Evolutionary conservation across 2,888 invertebrate species (phyloP).

Genomic region (Tribolium freemani): DNA sequence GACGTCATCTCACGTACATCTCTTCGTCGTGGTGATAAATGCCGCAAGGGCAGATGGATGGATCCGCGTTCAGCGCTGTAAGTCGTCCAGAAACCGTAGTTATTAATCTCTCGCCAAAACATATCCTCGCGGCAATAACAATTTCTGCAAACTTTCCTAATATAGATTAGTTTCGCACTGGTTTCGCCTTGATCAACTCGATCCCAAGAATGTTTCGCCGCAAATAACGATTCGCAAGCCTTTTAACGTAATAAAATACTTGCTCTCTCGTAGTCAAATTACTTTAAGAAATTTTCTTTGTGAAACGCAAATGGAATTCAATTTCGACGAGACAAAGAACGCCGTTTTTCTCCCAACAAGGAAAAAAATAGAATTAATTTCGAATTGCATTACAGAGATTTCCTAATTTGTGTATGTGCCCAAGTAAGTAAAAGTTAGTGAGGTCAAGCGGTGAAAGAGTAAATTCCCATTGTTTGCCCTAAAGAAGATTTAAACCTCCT

Average conservation of each 20-base stretch:
- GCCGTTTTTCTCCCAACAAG: constrained; percentile 1
- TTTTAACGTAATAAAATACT: constrained; percentile 53
- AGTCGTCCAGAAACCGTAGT: constrained; percentile 43
- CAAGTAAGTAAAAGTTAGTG: not conserved
- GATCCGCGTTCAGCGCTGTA: constrained; percentile 23
- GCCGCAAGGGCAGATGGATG: constrained; percentile 41
- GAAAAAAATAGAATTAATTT: constrained; percentile 3
- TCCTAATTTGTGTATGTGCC: not conserved
- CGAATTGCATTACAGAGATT: not conserved
- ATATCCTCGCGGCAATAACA: constrained; percentile 40
- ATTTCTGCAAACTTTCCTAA: constrained; percentile 42
- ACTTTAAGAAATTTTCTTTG: constrained; percentile 48
- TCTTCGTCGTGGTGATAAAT: constrained; percentile 45
- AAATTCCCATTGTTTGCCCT: not conserved
- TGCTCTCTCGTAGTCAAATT: constrained; percentile 54
- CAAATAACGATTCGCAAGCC: constrained; percentile 50
- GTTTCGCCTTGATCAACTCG: constrained; percentile 48
- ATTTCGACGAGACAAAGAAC: constrained; percentile 52
- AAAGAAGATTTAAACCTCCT: not conserved
- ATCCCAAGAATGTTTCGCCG: constrained; percentile 47
- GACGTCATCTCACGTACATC: constrained; percentile 47
- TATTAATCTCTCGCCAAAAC: constrained; percentile 45
- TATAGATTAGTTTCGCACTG: constrained; percentile 41
- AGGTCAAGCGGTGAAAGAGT: not conserved
- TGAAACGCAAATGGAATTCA: constrained; percentile 50